phyloP scores from a whole-genome alignment of 1,140 invertebrate species.

The Zaprionus davidi region DNA sequence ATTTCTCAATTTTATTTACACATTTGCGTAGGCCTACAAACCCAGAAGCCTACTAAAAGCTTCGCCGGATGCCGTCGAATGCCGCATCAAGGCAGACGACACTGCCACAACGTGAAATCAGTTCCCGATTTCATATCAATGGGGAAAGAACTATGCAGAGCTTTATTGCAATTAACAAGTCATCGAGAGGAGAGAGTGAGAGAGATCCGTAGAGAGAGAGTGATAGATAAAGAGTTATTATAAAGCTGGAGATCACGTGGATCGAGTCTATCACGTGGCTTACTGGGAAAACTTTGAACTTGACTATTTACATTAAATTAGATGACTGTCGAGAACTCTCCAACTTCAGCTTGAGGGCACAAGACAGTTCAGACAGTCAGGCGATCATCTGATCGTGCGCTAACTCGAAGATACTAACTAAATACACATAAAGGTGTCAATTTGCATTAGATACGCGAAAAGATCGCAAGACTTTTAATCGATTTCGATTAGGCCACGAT shows the following conservation, averaged over 20 bases:
- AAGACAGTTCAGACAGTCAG: not conserved
- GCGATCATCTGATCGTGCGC: conserved; percentile 17
- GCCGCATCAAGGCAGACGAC: not conserved
- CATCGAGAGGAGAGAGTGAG: conserved; percentile 3
- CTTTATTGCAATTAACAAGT: conserved; percentile 36
- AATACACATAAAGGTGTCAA: conserved; percentile 27
- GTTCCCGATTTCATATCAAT: conserved; percentile 41
- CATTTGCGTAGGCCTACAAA: conserved; percentile 79
- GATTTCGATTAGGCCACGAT: not conserved
- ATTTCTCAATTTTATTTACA: conserved; percentile 62
- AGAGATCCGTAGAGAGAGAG: not conserved
- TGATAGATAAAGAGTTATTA: too few relatives aligned
- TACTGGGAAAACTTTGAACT: conserved; percentile 23
- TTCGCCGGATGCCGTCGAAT: conserved; percentile 21
- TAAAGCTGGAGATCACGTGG: conserved; percentile 24
- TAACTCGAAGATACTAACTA: conserved; percentile 21
- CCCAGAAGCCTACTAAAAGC: conserved; percentile 73
- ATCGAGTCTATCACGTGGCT: not conserved
- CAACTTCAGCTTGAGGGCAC: not conserved
- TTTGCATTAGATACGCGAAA: conserved; percentile 26
- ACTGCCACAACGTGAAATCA: conserved; percentile 10
- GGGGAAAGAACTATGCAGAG: conserved; percentile 31
- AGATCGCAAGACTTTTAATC: conserved; percentile 6
- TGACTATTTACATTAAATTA: conserved; percentile 31
- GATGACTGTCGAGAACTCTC: conserved; percentile 21